phyloP scores from a whole-genome alignment of 2,888 invertebrate species.

The Lasius platythorax region DNA sequence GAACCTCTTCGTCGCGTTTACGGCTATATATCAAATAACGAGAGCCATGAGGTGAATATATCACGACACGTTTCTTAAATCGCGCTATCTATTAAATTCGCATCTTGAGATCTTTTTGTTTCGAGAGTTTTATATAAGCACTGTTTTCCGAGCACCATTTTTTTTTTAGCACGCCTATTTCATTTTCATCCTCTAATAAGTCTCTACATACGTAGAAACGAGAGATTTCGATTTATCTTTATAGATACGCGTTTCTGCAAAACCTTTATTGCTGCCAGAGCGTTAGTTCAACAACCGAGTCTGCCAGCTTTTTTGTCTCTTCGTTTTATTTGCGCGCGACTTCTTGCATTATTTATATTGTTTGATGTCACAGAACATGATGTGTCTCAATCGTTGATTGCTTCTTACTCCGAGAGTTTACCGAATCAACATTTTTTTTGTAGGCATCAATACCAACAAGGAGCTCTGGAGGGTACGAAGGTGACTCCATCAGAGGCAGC shows the following conservation, averaged over 20 bases:
- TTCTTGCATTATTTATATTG: slow-evolving; percentile 30
- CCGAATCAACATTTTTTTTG: slow-evolving; percentile 38
- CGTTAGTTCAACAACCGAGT: slow-evolving; percentile 7
- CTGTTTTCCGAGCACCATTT: neutral
- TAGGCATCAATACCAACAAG: slow-evolving; percentile 80
- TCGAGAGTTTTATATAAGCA: neutral
- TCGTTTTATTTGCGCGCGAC: neutral
- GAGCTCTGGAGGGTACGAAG: slow-evolving; percentile 61
- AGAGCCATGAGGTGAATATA: slow-evolving; percentile 88
- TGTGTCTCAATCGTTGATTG: neutral
- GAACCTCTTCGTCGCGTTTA: slow-evolving; percentile 97
- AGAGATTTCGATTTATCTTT: neutral
- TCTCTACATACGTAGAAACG: neutral
- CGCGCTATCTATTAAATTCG: neutral
- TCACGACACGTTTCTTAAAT: neutral
- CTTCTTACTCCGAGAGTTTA: neutral
- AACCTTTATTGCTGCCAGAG: neutral
- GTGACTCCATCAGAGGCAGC: slow-evolving; percentile 53
- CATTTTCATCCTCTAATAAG: neutral
- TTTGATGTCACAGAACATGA: neutral
- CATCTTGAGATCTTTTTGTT: neutral
- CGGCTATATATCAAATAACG: slow-evolving; percentile 93
- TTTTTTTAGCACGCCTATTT: neutral
- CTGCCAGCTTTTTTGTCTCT: neutral
- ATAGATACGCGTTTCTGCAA: neutral